Percentiles rank a stretch among this genome's conserved stretches.
Conservation (phyloP, 2,797 vertebrate genomes). For the Phaenicophaeus curvirostris region DNA sequence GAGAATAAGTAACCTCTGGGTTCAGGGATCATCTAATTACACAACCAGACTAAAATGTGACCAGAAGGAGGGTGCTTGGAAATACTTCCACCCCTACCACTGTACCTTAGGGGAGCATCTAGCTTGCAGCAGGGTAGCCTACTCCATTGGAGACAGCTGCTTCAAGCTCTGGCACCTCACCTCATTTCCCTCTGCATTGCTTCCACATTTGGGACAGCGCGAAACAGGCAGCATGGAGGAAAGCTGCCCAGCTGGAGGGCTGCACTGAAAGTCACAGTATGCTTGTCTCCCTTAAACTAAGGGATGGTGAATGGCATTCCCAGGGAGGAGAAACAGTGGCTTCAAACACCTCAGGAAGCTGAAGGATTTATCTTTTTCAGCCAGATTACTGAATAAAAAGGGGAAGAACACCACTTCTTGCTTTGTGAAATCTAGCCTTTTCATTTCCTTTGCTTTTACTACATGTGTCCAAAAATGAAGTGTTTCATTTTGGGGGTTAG, state of each 20-base stretch:
- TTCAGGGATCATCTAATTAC: neutral
- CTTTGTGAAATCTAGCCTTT: neutral
- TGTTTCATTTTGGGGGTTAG: slow-evolving; percentile 41
- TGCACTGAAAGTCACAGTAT: neutral
- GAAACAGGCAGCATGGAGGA: neutral
- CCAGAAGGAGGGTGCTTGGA: neutral
- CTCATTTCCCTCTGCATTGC: neutral
- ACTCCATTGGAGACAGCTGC: neutral
- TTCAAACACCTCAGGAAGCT: neutral
- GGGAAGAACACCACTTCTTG: neutral
- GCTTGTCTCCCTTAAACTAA: neutral
- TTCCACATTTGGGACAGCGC: neutral
- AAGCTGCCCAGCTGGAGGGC: neutral
- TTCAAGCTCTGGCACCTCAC: neutral
- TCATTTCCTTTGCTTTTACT: slow-evolving; percentile 47
- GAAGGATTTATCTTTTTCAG: neutral
- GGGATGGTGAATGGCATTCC: neutral
- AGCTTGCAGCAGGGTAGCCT: neutral
- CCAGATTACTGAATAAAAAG: neutral
- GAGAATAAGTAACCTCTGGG: neutral
- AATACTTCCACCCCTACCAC: neutral
- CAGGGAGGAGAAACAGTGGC: neutral
- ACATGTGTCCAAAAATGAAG: neutral
- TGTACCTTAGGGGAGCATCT: neutral
- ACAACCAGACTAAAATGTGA: neutral